phyloP scores from a whole-genome alignment of 2,888 invertebrate species.

The Amiota communis region DNA sequence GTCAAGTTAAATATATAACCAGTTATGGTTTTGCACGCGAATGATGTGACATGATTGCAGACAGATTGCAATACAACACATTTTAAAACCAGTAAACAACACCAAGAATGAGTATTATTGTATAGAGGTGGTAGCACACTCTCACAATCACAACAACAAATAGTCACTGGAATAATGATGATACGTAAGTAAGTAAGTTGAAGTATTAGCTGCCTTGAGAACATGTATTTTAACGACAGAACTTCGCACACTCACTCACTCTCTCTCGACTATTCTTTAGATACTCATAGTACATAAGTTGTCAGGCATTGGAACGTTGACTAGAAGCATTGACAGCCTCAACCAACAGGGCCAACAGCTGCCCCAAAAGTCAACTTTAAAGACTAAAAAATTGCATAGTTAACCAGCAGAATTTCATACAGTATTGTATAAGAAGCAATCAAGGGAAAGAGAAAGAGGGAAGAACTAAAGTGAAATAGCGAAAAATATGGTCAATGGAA shows the following conservation, averaged over 20 bases:
- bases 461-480: constrained; percentile 54
- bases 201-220: constrained; percentile 16
- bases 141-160: constrained; percentile 43
- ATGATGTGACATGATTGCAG: constrained; percentile 66
- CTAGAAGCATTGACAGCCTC: constrained; percentile 30
- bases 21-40: constrained; percentile 37
- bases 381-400: constrained; percentile 30
- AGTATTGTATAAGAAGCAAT: too few species aligned
- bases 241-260: constrained; percentile 2
- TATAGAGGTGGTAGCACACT: too few species aligned
- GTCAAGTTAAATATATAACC: constrained; percentile 24
- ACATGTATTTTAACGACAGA: constrained; percentile 19
- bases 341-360: constrained; percentile 58
- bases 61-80: constrained; percentile 61
- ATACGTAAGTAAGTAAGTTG: too few species aligned
- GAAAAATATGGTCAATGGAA: constrained; percentile 65
- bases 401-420: constrained; percentile 21
- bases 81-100: constrained; percentile 11
- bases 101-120: not conserved
- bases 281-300: constrained; percentile 61
- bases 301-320: constrained; percentile 40
- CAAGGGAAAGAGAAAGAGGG: too few species aligned
- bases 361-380: constrained; percentile 51
- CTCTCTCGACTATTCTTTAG: constrained; percentile 39
- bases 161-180: constrained; percentile 50